These are phyloP conservation scores for Catotricha subobsoleta DNA, from an alignment of 2,888 invertebrate genomes.

Conservation along the genomic window DNA sequence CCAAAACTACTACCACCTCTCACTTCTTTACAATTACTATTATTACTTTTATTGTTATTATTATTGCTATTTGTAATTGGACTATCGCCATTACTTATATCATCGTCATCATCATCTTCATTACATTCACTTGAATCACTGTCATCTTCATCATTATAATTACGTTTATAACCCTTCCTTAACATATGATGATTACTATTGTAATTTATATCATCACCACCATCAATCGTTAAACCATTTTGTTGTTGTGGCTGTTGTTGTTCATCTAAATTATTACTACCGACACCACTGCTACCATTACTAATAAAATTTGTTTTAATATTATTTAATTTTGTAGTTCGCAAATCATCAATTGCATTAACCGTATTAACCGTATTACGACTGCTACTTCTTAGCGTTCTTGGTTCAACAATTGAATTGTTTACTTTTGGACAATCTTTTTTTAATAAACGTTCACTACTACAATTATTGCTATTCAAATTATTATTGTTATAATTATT, in stretches of 20 bases:
- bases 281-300: constrained; percentile 4
- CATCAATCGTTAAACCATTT: neutral
- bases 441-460: neutral
- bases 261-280: constrained; percentile 8
- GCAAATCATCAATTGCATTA: constrained; percentile 8
- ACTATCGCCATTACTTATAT: neutral
- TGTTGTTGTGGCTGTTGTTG: neutral
- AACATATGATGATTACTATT: neutral
- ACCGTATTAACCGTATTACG: neutral
- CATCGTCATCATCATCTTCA: neutral
- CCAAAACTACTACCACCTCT: neutral
- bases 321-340: constrained; percentile 10
- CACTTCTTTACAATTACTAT: neutral
- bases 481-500: neutral
- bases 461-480: neutral
- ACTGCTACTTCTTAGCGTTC: neutral
- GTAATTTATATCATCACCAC: neutral
- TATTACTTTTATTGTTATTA: too few species aligned
- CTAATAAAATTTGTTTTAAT: constrained; percentile 5
- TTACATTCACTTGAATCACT: constrained; percentile 13
- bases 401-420: constrained; percentile 1
- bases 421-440: neutral
- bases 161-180: constrained; percentile 2
- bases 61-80: neutral
- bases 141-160: constrained; percentile 16